These are phyloP conservation scores for Blennius ocellaris DNA, from an alignment of 2,113 vertebrate genomes.

Conservation along the genomic window DNA sequence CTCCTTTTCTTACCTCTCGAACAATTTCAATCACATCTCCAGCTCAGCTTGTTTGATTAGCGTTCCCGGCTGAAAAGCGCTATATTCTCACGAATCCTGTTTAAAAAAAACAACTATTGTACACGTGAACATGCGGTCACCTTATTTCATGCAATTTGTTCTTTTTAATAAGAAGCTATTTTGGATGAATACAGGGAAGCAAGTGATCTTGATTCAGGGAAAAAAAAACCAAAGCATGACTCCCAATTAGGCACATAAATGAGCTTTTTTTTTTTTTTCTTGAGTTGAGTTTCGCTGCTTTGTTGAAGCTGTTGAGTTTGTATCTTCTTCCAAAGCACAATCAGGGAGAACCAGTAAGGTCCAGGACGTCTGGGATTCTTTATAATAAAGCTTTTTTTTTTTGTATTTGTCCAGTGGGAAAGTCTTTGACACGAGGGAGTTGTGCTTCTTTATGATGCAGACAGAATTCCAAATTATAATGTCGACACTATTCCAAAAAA, in stretches of 20 bases:
- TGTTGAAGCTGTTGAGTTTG: too few relatives aligned
- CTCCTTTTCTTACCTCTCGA: slow-evolving; percentile 32
- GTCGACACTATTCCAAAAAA: too few relatives aligned
- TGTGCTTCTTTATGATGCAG: too few relatives aligned
- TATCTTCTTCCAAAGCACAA: too few relatives aligned
- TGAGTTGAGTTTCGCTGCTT: too few relatives aligned
- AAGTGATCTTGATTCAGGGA: background rate
- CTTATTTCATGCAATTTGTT: background rate
- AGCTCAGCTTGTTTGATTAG: slow-evolving; percentile 58
- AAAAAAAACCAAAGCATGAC: background rate
- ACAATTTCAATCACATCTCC: slow-evolving; percentile 68
- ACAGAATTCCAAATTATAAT: too few relatives aligned
- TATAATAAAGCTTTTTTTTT: too few relatives aligned
- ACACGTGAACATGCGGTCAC: background rate
- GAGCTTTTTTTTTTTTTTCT: too few relatives aligned
- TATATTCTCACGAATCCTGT: slow-evolving; percentile 11
- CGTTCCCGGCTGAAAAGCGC: slow-evolving; percentile 40
- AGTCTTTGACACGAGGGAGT: too few relatives aligned
- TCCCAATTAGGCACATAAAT: slow-evolving; percentile 5
- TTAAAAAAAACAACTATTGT: slow-evolving; percentile 31
- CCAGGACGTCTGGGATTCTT: too few relatives aligned
- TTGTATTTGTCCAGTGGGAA: too few relatives aligned
- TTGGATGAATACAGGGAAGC: background rate
- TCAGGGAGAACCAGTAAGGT: too few relatives aligned
- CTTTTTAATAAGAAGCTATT: slow-evolving; percentile 8